Base-by-base conservation (phyloP, 2,797 vertebrate species). In the Leontocebus nigricollis region DNA sequence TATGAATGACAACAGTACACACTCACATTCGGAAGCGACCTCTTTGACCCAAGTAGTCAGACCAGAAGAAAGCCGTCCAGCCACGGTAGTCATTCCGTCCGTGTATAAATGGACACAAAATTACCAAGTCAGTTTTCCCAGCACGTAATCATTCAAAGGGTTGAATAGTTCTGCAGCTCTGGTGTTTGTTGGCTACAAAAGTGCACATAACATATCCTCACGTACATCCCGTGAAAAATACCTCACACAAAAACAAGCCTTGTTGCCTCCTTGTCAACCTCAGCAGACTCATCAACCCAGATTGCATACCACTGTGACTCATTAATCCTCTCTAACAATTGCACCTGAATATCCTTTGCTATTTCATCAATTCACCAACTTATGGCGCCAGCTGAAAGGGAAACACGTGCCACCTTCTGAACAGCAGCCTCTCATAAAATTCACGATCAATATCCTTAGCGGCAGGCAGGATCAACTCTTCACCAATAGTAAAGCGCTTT, bases 51-150 rank as follows among this genome's bases (percentile, higher is more conserved):
- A 67, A 67, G 15, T 19, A 67, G 61, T 64, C 14, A 64, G 33
- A 19, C 15, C 33, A 67, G 64, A 67, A 67, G 64, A 67, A 67
- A 67, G 33, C 15, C 4, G 7, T 67, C 64, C 33, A n/a, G 33
- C 33, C 7, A n/a, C 0, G 5, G 1, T n/a, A 67, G 7, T n/a
- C 17, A 33, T 67, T 67, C 64, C 7, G 7, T n/a, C 33, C 1
- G 7, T 19, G 15, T 33, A 19, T 4, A 67, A n/a, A 17, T 19
- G 33, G 64, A n/a, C 33, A 67, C 33, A 67, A n/a, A 67, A 67
- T 19, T 33, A n/a, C 64, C 64, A n/a, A 19, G 19, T 67, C 33
- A 19, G 33, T n/a, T n/a, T 67, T n/a, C 15, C 15, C 1, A 7
- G n/a, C 30, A 67, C 8, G 3, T 67, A 67, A 67, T n/a, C 30